Conservation (phyloP, 2,888 invertebrate species). For the Mimas tiliae region DNA sequence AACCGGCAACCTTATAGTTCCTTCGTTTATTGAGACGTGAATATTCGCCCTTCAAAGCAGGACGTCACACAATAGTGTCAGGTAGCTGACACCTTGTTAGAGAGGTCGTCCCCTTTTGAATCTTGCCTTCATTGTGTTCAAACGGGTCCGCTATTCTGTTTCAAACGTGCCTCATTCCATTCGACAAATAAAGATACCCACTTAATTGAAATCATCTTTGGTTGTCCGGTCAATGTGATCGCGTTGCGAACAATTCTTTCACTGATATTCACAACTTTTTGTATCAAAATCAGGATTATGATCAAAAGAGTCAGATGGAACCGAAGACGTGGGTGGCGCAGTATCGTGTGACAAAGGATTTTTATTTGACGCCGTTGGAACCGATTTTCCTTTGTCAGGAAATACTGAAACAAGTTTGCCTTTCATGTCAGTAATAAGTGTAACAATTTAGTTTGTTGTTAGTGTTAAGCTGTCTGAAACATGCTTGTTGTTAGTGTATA, state of each 20-base stretch:
- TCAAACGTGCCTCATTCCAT: slow-evolving; percentile 62
- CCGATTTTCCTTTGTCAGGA: slow-evolving; percentile 20
- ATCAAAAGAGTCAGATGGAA: slow-evolving; percentile 22
- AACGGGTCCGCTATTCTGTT: slow-evolving; percentile 71
- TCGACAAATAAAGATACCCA: slow-evolving; percentile 57
- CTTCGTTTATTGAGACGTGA: slow-evolving; percentile 69
- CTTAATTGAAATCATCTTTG: slow-evolving; percentile 62
- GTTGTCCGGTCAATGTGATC: slow-evolving; percentile 30
- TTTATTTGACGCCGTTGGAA: slow-evolving; percentile 8
- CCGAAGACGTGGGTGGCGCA: slow-evolving; percentile 3
- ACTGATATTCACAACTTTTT: slow-evolving; percentile 20
- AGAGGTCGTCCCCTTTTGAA: slow-evolving; percentile 66
- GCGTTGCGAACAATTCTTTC: slow-evolving; percentile 23
- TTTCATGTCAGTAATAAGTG: slow-evolving; percentile 5
- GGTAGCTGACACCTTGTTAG: slow-evolving; percentile 80
- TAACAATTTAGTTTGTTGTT: slow-evolving; percentile 8
- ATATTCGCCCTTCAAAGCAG: slow-evolving; percentile 70
- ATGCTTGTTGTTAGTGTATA: slow-evolving; percentile 60
- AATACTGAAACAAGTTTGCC: slow-evolving; percentile 6
- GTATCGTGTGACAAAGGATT: slow-evolving; percentile 26
- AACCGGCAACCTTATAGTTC: slow-evolving; percentile 44
- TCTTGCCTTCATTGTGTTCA: slow-evolving; percentile 70
- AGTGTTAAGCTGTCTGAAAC: slow-evolving; percentile 55
- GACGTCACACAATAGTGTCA: slow-evolving; percentile 75
- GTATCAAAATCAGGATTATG: slow-evolving; percentile 22